A percentile compares a stretch with the other conserved stretches of the same genome.
Conservation (phyloP, 2,113 vertebrate genomes). For the Ophiodon elongatus region DNA sequence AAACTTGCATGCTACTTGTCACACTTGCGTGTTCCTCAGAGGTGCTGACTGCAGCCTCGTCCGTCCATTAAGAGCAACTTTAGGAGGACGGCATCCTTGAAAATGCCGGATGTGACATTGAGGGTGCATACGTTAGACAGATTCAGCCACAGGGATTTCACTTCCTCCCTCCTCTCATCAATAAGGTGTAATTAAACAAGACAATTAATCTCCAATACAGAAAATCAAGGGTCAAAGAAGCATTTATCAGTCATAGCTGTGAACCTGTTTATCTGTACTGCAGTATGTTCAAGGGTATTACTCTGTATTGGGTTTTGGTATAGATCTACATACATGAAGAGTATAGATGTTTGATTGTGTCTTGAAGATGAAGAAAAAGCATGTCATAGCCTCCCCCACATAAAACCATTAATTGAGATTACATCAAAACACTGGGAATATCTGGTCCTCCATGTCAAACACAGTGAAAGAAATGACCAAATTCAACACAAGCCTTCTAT, state of each 20-base stretch:
- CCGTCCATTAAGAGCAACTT: slow-evolving; percentile 59
- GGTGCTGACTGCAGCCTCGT: slow-evolving; percentile 61
- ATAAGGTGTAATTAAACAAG: slow-evolving; percentile 76
- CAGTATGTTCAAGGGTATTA: slow-evolving; percentile 25
- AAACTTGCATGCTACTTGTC: slow-evolving; percentile 11
- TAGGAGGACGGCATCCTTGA: slow-evolving; percentile 53
- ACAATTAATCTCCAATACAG: slow-evolving; percentile 65
- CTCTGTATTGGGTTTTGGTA: slow-evolving; percentile 4
- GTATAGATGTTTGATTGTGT: slow-evolving; percentile 18
- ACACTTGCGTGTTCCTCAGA: slow-evolving; percentile 10
- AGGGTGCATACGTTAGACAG: slow-evolving; percentile 39
- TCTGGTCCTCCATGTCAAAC: slow-evolving; percentile 37
- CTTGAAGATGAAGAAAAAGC: slow-evolving; percentile 21
- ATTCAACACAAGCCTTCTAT: slow-evolving; percentile 41
- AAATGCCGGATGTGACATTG: slow-evolving; percentile 62
- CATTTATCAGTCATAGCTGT: slow-evolving; percentile 2
- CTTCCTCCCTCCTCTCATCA: slow-evolving; percentile 57
- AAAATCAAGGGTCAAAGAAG: slow-evolving; percentile 58
- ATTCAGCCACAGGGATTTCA: slow-evolving; percentile 63
- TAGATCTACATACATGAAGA: slow-evolving; percentile 14
- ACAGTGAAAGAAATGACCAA: slow-evolving; percentile 40
- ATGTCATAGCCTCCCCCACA: slow-evolving; percentile 24
- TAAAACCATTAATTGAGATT: slow-evolving; percentile 24
- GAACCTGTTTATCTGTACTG: slow-evolving; percentile 33
- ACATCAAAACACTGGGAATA: slow-evolving; percentile 31